A percentile compares a stretch with the other conserved stretches of the same genome.
phyloP scores from a whole-genome alignment of 2,888 invertebrate genomes.

The Nebria brevicollis region DNA sequence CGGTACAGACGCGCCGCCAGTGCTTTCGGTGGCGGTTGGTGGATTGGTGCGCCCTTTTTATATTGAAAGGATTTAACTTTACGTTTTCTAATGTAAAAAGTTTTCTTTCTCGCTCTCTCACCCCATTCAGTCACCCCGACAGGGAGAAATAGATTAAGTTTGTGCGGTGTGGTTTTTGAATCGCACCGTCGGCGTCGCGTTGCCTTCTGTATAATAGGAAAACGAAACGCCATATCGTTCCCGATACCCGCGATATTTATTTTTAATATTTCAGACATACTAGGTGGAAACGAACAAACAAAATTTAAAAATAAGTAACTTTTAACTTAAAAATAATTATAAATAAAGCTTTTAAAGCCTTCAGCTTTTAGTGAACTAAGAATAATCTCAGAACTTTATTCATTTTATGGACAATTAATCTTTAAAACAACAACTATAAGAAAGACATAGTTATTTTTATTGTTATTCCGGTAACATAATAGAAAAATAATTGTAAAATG shows the following conservation, averaged over 20 bases:
- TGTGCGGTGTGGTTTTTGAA: conserved; percentile 41
- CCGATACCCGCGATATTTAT: neutral
- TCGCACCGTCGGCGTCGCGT: conserved; percentile 31
- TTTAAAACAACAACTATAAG: too few species aligned
- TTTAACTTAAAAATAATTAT: too few species aligned
- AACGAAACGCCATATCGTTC: conserved; percentile 12
- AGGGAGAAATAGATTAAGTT: conserved; percentile 50
- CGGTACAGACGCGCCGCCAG: neutral
- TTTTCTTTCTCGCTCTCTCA: conserved; percentile 27
- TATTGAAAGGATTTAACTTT: conserved; percentile 52
- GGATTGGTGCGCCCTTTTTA: conserved; percentile 42
- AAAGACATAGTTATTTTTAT: too few species aligned
- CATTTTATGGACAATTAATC: too few species aligned
- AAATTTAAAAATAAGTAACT: neutral
- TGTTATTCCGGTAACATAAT: too few species aligned
- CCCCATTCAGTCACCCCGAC: conserved; percentile 15
- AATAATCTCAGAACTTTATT: too few species aligned
- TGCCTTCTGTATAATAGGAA: conserved; percentile 18
- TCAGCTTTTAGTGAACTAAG: too few species aligned
- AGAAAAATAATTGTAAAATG: too few species aligned
- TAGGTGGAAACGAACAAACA: neutral
- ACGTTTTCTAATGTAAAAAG: conserved; percentile 51
- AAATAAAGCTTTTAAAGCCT: too few species aligned
- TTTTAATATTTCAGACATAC: neutral
- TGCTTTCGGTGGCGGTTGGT: neutral